Percentiles rank a stretch among this genome's conserved stretches.
Conservation (phyloP, 2,113 vertebrate genomes). For the Sphaerodactylus townsendi region DNA sequence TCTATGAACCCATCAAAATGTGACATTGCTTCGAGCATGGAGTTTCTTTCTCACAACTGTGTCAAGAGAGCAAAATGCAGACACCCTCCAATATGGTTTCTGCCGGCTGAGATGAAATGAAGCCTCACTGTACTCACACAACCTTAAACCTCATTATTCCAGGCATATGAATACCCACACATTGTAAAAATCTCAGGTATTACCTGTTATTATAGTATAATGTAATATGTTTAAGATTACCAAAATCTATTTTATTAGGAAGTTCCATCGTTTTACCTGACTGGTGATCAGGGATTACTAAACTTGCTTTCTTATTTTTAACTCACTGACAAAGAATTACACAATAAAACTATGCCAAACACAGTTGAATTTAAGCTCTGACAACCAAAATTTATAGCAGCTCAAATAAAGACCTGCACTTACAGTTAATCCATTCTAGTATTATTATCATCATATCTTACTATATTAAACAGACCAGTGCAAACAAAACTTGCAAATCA, state of each 20-base stretch:
- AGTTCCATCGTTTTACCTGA: conserved; percentile 39
- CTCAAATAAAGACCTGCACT: neutral
- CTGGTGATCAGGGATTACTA: conserved; percentile 30
- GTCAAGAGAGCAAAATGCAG: conserved; percentile 36
- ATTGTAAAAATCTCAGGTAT: conserved; percentile 38
- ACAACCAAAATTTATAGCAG: neutral
- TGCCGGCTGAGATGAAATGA: conserved; percentile 37
- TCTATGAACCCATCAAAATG: conserved; percentile 25
- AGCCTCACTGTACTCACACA: neutral
- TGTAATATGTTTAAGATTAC: conserved; percentile 24
- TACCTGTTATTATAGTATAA: conserved; percentile 47
- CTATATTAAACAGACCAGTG: neutral
- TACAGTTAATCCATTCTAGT: neutral
- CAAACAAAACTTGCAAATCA: neutral
- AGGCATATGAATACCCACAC: conserved; percentile 26
- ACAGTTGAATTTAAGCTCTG: neutral
- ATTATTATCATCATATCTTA: neutral
- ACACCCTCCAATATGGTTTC: conserved; percentile 24
- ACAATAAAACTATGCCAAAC: conserved; percentile 10
- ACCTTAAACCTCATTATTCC: conserved; percentile 50
- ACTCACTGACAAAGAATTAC: neutral
- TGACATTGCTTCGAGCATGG: neutral
- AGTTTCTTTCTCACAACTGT: neutral
- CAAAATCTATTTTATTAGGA: conserved; percentile 51
- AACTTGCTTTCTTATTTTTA: conserved; percentile 41